A percentile compares a stretch with the other conserved stretches of the same genome.
These are phyloP conservation scores for Bovichtus variegatus DNA, from an alignment of 2,797 vertebrate species.

Conservation along the genomic window DNA sequence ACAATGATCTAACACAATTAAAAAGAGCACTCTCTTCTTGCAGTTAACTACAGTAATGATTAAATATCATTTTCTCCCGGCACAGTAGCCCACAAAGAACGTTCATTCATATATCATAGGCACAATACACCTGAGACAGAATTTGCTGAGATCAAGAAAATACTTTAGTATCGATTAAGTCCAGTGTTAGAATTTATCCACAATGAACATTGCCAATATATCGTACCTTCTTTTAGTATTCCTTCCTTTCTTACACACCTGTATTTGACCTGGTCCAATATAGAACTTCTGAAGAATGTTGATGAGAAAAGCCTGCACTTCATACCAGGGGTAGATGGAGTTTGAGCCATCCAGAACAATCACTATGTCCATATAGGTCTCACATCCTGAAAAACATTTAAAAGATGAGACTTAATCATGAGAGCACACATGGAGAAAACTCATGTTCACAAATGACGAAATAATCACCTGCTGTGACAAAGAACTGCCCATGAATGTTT, in stretches of 20 bases:
- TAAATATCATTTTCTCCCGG: neutral
- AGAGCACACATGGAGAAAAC: neutral
- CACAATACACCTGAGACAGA: neutral
- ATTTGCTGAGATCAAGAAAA: neutral
- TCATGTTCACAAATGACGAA: conserved; percentile 31
- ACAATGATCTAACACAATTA: neutral
- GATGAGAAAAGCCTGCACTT: conserved; percentile 98
- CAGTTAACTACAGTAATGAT: neutral
- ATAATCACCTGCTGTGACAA: conserved; percentile 9
- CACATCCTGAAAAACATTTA: conserved; percentile 89
- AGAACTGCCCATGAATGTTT: conserved; percentile 6
- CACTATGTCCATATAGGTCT: conserved; percentile 98
- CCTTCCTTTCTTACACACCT: conserved; percentile 83
- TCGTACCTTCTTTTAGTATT: neutral
- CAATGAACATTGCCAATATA: neutral
- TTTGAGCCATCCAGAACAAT: conserved; percentile 99
- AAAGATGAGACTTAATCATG: conserved; percentile 10
- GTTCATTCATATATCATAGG: neutral
- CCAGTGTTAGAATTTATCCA: neutral
- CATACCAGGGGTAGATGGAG: conserved; percentile 98
- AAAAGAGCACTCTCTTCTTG: neutral
- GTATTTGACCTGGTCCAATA: conserved; percentile 97
- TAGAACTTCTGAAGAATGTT: conserved; percentile 98
- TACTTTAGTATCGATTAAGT: neutral
- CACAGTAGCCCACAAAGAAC: neutral